A percentile compares a stretch with the other conserved stretches of the same genome.
phyloP scores from a whole-genome alignment of 2,113 vertebrate species.

The Macrotis lagotis region DNA sequence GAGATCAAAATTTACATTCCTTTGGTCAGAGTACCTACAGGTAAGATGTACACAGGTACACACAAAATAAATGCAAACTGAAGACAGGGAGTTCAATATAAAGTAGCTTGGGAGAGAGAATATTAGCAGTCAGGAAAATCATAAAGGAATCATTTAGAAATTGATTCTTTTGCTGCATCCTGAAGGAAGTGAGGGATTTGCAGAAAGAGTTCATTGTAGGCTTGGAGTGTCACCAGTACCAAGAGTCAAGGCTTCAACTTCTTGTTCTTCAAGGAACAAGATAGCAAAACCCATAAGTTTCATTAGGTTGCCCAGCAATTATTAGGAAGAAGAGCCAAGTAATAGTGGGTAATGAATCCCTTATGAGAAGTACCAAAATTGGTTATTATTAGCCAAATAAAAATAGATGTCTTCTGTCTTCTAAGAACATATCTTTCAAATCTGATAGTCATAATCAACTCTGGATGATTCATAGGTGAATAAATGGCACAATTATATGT shows the following conservation, averaged over 20 bases:
- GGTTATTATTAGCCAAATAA: neutral
- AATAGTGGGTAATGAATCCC: neutral
- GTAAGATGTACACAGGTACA: no score
- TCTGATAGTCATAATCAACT: neutral
- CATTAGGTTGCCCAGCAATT: neutral
- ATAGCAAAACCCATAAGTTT: neutral
- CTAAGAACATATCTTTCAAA: neutral
- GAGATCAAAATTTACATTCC: no score
- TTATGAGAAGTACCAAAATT: neutral
- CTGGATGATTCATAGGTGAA: neutral
- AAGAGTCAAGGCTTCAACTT: neutral
- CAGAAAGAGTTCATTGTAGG: neutral
- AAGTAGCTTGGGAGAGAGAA: neutral
- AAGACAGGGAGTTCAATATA: neutral
- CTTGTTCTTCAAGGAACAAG: neutral
- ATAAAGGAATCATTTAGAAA: neutral
- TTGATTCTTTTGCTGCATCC: neutral
- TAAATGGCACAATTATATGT: neutral
- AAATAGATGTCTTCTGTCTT: neutral
- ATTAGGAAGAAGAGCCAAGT: neutral
- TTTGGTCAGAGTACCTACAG: no score
- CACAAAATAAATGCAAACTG: neutral
- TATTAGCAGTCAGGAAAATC: neutral
- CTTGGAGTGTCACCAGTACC: neutral
- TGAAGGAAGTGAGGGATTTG: neutral